A percentile compares a stretch with the other conserved stretches of the same genome.
These are phyloP conservation scores for Bombus cullumanus DNA, from an alignment of 1,140 invertebrate genomes.

Conservation along the genomic window DNA sequence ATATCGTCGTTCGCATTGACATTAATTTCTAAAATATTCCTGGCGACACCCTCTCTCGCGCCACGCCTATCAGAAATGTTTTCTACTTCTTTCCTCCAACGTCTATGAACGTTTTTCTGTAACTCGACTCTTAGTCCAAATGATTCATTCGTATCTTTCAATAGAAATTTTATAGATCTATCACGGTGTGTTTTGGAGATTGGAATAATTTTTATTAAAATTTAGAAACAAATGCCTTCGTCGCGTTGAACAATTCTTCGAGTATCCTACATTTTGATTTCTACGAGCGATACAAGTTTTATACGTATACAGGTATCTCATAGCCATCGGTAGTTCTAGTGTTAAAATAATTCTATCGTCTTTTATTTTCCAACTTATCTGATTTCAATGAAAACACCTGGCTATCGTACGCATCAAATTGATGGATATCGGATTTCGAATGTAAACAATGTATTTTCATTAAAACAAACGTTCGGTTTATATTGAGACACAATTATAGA, in stretches of 20 bases:
- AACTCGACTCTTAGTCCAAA: neutral
- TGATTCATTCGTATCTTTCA: neutral
- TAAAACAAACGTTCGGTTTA: too few relatives aligned
- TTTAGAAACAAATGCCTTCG: too few relatives aligned
- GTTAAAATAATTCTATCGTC: neutral
- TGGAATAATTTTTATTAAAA: too few relatives aligned
- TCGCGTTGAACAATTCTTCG: neutral
- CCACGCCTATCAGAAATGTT: constrained; percentile 18
- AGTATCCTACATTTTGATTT: neutral
- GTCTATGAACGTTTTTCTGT: neutral
- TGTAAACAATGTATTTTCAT: too few relatives aligned
- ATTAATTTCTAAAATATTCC: constrained; percentile 81
- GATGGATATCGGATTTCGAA: too few relatives aligned
- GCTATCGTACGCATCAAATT: neutral
- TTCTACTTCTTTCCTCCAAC: neutral
- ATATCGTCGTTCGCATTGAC: constrained; percentile 76
- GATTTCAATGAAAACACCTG: neutral
- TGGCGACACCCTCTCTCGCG: constrained; percentile 61
- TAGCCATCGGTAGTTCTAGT: too few relatives aligned
- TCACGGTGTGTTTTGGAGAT: too few relatives aligned
- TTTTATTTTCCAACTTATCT: neutral
- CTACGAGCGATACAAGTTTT: neutral
- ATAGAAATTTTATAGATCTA: neutral
- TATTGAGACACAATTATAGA: too few relatives aligned
- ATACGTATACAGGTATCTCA: too few relatives aligned